Conservation (phyloP, 2,113 vertebrate genomes). For the Heterotilapia buettikoferi region DNA sequence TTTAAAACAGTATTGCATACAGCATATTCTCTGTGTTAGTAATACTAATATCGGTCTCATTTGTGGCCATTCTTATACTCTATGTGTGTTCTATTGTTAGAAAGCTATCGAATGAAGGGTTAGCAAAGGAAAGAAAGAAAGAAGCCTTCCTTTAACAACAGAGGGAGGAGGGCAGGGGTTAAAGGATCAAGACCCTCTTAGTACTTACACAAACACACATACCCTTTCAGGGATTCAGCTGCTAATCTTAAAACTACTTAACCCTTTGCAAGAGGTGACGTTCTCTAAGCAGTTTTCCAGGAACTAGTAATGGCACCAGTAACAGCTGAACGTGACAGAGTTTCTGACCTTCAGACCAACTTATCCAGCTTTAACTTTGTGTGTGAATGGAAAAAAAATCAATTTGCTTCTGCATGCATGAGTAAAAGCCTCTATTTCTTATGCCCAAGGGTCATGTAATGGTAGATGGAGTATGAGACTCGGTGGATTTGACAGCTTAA, state of each 20-base stretch:
- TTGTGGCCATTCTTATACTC: conserved; percentile 11
- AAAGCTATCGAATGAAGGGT: conserved; percentile 32
- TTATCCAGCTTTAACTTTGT: neutral
- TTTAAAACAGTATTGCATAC: neutral
- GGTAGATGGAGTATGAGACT: neutral
- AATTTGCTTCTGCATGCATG: neutral
- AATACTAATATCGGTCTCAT: conserved; percentile 28
- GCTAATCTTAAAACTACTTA: conserved; percentile 33
- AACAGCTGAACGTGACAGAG: neutral
- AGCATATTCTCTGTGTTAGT: neutral
- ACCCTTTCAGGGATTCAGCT: neutral
- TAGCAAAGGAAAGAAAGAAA: conserved; percentile 16
- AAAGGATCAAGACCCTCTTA: conserved; percentile 25
- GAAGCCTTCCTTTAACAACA: conserved; percentile 31
- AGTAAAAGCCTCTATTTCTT: neutral
- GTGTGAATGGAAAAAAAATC: neutral
- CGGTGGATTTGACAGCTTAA: neutral
- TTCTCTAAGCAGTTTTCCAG: neutral
- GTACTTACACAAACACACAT: neutral
- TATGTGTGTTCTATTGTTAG: conserved; percentile 5
- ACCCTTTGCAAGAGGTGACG: neutral
- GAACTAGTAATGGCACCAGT: neutral
- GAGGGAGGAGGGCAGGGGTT: neutral
- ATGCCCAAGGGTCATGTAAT: neutral
- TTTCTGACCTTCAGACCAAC: neutral